These are phyloP conservation scores for Dichetophora obliterata DNA, from an alignment of 2,888 invertebrate species.

Conservation along the genomic window DNA sequence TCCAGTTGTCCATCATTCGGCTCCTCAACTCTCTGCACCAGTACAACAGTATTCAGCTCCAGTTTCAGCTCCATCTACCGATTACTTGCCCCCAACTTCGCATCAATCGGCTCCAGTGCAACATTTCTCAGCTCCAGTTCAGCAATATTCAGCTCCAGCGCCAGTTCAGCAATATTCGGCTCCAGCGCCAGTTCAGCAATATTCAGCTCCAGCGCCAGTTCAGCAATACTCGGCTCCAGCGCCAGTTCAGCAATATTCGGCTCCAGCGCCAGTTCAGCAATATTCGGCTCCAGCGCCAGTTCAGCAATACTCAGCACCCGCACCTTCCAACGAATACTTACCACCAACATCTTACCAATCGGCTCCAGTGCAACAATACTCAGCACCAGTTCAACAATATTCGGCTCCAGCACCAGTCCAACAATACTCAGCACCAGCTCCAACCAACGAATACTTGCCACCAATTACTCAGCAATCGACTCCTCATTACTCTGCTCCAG, in stretches of 20 bases:
- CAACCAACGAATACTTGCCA: not conserved
- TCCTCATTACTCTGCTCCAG: slow-evolving; percentile 20
- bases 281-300: not conserved
- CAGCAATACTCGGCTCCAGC: slow-evolving; percentile 5
- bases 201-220: slow-evolving; percentile 25
- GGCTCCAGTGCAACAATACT: not conserved
- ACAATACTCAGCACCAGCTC: slow-evolving; percentile 20
- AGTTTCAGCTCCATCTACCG: not conserved
- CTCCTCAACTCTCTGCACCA: slow-evolving; percentile 23
- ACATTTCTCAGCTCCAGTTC: not conserved
- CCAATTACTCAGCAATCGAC: not conserved
- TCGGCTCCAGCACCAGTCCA: slow-evolving; percentile 27
- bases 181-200: slow-evolving; percentile 10
- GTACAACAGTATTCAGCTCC: slow-evolving; percentile 28
- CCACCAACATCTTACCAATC: not conserved
- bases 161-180: slow-evolving; percentile 28
- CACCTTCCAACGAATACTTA: not conserved
- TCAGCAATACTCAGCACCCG: not conserved
- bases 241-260: not conserved
- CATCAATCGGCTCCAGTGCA: not conserved
- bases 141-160: slow-evolving; percentile 29
- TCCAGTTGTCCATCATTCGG: slow-evolving; percentile 16
- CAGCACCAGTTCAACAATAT: slow-evolving; percentile 16
- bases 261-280: not conserved
- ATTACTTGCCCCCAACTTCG: slow-evolving; percentile 24